These are phyloP conservation scores for Parauchenoglanis ngamensis DNA, from an alignment of 2,797 vertebrate species.

Conservation along the genomic window DNA sequence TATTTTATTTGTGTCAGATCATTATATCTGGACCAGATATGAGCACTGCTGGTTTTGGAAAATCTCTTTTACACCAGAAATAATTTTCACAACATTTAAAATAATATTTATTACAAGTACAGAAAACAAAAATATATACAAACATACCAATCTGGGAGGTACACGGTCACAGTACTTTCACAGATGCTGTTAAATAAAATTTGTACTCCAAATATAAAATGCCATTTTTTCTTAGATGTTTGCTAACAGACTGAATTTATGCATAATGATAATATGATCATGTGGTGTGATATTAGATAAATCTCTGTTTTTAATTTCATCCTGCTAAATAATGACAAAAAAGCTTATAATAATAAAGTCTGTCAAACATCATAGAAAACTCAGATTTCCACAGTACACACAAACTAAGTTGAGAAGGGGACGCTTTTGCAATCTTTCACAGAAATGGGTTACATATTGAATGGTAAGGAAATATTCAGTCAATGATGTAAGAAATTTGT, in stretches of 20 bases:
- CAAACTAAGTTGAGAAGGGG: background rate
- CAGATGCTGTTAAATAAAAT: background rate
- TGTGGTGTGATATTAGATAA: background rate
- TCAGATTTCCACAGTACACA: background rate
- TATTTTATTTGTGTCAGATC: too few species aligned
- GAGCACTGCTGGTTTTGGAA: background rate
- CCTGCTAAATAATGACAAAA: background rate
- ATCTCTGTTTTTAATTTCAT: background rate
- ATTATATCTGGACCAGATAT: background rate
- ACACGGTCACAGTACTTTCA: background rate
- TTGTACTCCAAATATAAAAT: background rate
- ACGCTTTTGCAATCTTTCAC: background rate
- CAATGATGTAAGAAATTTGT: too few species aligned
- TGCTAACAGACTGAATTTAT: background rate
- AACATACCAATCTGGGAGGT: background rate
- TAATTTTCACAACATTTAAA: background rate
- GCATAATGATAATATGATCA: background rate
- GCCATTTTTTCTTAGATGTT: background rate
- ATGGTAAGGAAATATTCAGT: background rate
- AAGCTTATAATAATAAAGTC: background rate
- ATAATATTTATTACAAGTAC: background rate
- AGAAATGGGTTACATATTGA: background rate
- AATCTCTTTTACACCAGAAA: background rate
- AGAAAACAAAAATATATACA: conserved; percentile 1
- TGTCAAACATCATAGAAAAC: background rate